Evolutionary conservation across 2,797 vertebrate species (phyloP), one percentile per base, ranked within the genome.

Genomic region (Iguana delicatissima): DNA sequence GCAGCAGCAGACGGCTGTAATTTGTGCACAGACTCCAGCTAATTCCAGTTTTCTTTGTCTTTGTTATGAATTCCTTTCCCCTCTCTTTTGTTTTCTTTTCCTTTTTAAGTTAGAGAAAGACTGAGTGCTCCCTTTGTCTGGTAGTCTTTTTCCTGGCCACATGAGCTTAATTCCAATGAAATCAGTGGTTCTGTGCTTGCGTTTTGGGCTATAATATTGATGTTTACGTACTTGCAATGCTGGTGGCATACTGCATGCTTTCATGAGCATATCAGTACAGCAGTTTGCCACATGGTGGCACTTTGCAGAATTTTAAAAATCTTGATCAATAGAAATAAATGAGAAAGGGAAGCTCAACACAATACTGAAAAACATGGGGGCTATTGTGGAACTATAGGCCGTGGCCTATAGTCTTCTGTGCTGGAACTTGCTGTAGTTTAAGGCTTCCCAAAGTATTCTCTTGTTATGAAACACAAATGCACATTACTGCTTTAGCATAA

Each of bases 231-330:
- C 6, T 74, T 83, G 13, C 35, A 73, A 3, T 74, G n/a, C 67
- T 59, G 50, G 2, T 57, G 32, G 8, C 26, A 88, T 83, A 35
- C 26, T 87, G 0, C 5, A n/a, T 4, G 18, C 1, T 85, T 92
- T 32, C 67, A 20, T 76, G 88, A 92, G 83, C 91, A 67, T 32
- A 85, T 8, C 72, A n/a, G 1, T 64, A n/a, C 29, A 46, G 76
- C 1, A 77, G 32, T 77, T 95, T 83, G 81, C 85, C 90, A 79
- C 91, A 94, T 95, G 92, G 87, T 93, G 95, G 90, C 92, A 92
- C 80, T 87, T 93, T 86, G 92, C 79, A 93, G 86, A 94, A 89
- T 32, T 50, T 67, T 22, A 91, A 93, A 57, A 29, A n/a, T 29
- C 50, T 74, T 76, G 12, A 22, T 93, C 85, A 91, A 72, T 88